These are phyloP conservation scores for Sinosuthora webbiana DNA, from an alignment of 2,113 vertebrate genomes.

Conservation along the genomic window DNA sequence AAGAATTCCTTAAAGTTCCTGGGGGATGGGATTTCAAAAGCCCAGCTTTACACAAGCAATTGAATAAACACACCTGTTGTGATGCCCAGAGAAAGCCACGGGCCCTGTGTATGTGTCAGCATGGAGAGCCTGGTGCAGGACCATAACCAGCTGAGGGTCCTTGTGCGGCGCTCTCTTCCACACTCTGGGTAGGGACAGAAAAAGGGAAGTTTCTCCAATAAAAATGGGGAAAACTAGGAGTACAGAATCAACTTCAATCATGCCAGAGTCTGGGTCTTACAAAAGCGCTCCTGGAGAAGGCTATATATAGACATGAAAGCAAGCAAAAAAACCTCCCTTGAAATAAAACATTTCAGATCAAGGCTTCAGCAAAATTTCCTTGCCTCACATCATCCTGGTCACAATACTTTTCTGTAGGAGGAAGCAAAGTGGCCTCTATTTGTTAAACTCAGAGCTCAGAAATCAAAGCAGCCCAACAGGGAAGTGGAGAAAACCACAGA, in stretches of 20 bases:
- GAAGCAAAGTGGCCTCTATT: background rate
- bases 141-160: slow-evolving; percentile 66
- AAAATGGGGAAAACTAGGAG: background rate
- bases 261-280: background rate
- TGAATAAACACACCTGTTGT: slow-evolving; percentile 83
- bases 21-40: slow-evolving; percentile 67
- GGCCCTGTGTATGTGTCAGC: slow-evolving; percentile 79
- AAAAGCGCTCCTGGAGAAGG: background rate
- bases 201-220: background rate
- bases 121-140: slow-evolving; percentile 74
- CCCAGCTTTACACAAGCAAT: slow-evolving; percentile 80
- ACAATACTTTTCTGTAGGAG: background rate
- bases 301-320: background rate
- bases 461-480: background rate
- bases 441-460: background rate
- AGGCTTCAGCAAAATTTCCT: background rate
- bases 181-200: background rate
- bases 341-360: background rate
- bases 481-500: background rate
- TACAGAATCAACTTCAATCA: background rate
- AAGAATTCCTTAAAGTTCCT: background rate
- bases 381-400: background rate
- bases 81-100: slow-evolving; percentile 80
- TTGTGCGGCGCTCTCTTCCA: slow-evolving; percentile 67
- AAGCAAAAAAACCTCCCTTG: background rate